These are phyloP conservation scores for Lamellibrachia satsuma DNA, from an alignment of 2,888 invertebrate genomes.

Conservation along the genomic window DNA sequence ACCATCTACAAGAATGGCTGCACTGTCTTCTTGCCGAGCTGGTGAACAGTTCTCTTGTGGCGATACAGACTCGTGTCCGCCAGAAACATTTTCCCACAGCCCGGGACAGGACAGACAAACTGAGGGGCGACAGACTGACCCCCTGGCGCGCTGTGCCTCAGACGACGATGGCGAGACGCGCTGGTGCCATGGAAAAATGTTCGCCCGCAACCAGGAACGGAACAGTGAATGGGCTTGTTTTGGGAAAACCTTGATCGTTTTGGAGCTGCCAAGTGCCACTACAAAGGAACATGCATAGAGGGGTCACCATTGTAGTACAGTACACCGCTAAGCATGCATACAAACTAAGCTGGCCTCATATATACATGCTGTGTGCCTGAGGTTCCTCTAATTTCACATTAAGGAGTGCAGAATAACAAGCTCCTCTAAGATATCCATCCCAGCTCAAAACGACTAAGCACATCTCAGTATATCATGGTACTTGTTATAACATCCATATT, in stretches of 20 bases:
- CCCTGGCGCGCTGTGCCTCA: not conserved
- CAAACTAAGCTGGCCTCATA: not conserved
- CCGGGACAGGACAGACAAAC: not conserved
- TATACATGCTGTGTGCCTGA: not conserved
- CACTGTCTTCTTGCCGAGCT: not conserved
- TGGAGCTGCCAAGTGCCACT: not conserved
- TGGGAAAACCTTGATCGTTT: not conserved
- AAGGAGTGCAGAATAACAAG: no score
- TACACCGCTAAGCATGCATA: not conserved
- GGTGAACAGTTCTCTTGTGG: not conserved
- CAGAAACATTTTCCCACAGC: not conserved
- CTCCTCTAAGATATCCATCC: no score
- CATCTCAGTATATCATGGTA: no score
- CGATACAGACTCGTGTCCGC: constrained; percentile 6
- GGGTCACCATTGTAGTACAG: not conserved
- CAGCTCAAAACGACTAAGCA: no score
- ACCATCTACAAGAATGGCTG: no score
- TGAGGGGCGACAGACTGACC: not conserved
- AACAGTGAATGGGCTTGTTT: constrained; percentile 3
- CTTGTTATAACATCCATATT: no score
- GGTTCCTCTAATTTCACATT: no score
- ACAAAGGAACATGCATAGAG: not conserved
- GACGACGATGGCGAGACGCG: not conserved
- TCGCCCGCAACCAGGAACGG: not conserved
- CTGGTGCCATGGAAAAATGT: not conserved